These are phyloP conservation scores for Drosophila chauvacae DNA, from an alignment of 1,140 invertebrate genomes.

Conservation along the genomic window DNA sequence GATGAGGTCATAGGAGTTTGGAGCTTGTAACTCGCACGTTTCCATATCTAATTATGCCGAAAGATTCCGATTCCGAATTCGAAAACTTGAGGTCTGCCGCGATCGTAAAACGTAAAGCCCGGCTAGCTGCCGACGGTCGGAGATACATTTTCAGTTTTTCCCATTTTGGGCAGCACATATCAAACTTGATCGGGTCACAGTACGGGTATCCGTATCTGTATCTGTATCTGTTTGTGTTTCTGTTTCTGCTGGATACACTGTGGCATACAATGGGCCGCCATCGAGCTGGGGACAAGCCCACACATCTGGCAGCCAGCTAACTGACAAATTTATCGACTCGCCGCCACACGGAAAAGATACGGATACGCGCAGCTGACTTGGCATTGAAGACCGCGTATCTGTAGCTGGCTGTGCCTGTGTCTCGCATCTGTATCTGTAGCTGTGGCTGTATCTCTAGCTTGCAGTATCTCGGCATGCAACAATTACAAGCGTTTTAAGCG, in stretches of 20 bases:
- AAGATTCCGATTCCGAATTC: conserved; percentile 32
- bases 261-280: conserved; percentile 45
- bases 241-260: conserved; percentile 66
- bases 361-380: conserved; percentile 76
- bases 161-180: conserved; percentile 37
- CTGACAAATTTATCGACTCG: conserved; percentile 76
- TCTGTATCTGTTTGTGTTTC: conserved; percentile 10
- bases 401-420: conserved; percentile 13
- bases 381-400: conserved; percentile 64
- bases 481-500: conserved; percentile 73
- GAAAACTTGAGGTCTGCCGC: conserved; percentile 1
- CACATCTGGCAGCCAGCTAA: conserved; percentile 37
- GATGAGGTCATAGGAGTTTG: conserved; percentile 66
- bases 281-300: conserved; percentile 48
- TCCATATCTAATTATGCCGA: conserved; percentile 49
- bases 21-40: conserved; percentile 42
- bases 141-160: conserved; percentile 41
- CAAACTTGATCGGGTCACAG: conserved; percentile 49
- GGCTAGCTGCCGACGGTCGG: neutral
- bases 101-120: conserved; percentile 26
- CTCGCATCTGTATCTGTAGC: conserved; percentile 23
- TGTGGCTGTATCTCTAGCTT: conserved; percentile 30
- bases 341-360: conserved; percentile 76
- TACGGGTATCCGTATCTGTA: conserved; percentile 19
- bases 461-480: conserved; percentile 61